Base-by-base conservation (phyloP, 2,888 invertebrate genomes). In the Onchidella celtica region DNA sequence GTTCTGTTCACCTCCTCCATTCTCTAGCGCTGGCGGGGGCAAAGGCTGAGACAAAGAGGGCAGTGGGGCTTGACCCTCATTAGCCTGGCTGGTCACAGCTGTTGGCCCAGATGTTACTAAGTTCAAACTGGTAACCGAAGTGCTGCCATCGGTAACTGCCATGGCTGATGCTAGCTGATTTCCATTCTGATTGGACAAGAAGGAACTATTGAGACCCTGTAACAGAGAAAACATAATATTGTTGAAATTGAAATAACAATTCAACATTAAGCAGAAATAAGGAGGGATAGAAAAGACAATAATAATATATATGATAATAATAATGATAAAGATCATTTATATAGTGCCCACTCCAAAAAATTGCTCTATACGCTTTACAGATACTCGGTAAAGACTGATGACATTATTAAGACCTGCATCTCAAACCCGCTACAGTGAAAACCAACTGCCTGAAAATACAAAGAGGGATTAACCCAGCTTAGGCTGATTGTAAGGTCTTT, bases 191-290 rank as follows among this genome's bases (percentile, higher is more conserved):
- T 61, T 81, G 0, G 75, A 81, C 69, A 81, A 3, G 47, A 84
- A 59, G 0, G 84, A 84, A 32, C 72, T 82, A 73, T 79, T 84
- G 24, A 84, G 57, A 27, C 70, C 77, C 84, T 84, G 81, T 21
- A 36, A 66, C 24, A 32, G n/a, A n/a, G n/a, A n/a, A n/a, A n/a
- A 73, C 6, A 73, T 29, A n/a, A n/a, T n/a, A n/a, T n/a, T n/a
- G n/a, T n/a, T n/a, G n/a, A n/a, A n/a, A 6, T 61, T 4, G 27
- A 61, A 61, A 61, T 61, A 61, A 61, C n/a, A 9, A 14, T 61
- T 14, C 24, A 14, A 61, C 9, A 61, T 14, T 61, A 24, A 24
- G 6, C 61, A 61, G 27, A 61, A 14, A 61, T 6, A n/a, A 17
- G 47, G 47, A 47, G n/a, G n/a, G n/a, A n/a, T n/a, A n/a, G n/a